Conservation (phyloP, 1,140 invertebrate species). For the Trichonephila inaurata region DNA sequence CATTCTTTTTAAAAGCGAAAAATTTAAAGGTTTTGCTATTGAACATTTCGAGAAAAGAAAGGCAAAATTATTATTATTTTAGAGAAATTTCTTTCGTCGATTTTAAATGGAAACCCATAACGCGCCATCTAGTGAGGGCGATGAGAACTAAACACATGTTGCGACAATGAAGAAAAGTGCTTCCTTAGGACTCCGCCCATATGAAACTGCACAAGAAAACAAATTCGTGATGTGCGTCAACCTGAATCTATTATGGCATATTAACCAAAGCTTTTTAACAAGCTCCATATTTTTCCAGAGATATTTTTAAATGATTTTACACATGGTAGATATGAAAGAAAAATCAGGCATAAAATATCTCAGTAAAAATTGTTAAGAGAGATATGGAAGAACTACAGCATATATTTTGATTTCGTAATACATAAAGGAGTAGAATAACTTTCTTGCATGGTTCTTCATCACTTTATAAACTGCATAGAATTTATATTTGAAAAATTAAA, state of each 20-base stretch:
- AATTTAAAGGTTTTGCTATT: too few relatives aligned
- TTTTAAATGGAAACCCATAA: background rate
- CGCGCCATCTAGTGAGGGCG: background rate
- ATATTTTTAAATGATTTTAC: background rate
- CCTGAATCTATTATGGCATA: slow-evolving; percentile 11
- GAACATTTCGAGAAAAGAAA: too few relatives aligned
- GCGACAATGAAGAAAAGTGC: background rate
- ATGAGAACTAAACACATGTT: background rate
- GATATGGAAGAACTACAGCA: background rate
- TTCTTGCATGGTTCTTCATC: background rate
- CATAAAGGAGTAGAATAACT: background rate
- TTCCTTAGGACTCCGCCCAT: background rate
- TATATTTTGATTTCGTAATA: background rate
- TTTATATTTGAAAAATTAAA: too few relatives aligned
- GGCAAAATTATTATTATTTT: background rate
- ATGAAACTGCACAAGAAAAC: background rate
- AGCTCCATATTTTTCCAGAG: background rate
- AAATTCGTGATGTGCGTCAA: slow-evolving; percentile 23
- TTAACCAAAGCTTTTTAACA: background rate
- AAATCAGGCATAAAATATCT: slow-evolving; percentile 15
- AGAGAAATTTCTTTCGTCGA: background rate
- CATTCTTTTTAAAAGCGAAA: too few relatives aligned
- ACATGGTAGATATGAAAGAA: background rate
- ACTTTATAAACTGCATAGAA: too few relatives aligned
- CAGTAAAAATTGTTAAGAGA: background rate